Evolutionary conservation across 2,888 invertebrate genomes (phyloP), one percentile per base, ranked within the genome.

Genomic region (Ischnura elegans): DNA sequence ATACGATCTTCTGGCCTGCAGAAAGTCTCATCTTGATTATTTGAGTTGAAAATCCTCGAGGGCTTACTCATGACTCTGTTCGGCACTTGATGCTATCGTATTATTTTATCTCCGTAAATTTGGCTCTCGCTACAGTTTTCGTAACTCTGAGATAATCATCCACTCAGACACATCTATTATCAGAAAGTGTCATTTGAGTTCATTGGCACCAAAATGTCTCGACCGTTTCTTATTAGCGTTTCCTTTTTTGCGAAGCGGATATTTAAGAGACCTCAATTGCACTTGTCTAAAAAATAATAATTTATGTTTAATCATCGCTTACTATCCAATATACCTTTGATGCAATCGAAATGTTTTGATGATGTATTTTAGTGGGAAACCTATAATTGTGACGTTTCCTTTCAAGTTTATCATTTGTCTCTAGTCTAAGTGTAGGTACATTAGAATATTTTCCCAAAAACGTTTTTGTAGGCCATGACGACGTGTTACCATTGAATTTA

Each of bases 131-230:
- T 29, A 13, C 29, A 76, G 76, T 76, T 76, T 29, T 10, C 29
- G 8, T 76, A 36, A 4, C 2, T 16, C 13, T 5, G 3, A 76
- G 76, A 76, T 76, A 76, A 76, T 10, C 36, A 16, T 13, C 13
- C 76, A 10, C 29, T 76, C 76, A 16, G 36, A 29, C 36, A 36
- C 13, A 76, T 76, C 36, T 36, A 76, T 51, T 6, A 29, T 2
- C 13, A 8, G 76, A 13, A 76, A 76, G 66, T 29, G 29, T 36
- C 76, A 76, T 36, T 76, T 8, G 76, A 76, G 76, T 76, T 76
- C 76, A 36, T 76, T 76, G 76, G 36, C 76, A 76, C 76, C 76
- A 36, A 76, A 36, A 76, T 76, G 76, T 76, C 76, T 76, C 29
- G 13, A 36, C 16, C 36, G 76, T 10, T 10, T 36, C 25, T 76